These are phyloP conservation scores for Harlomillsia oculata DNA, from an alignment of 1,140 invertebrate genomes.

Conservation along the genomic window DNA sequence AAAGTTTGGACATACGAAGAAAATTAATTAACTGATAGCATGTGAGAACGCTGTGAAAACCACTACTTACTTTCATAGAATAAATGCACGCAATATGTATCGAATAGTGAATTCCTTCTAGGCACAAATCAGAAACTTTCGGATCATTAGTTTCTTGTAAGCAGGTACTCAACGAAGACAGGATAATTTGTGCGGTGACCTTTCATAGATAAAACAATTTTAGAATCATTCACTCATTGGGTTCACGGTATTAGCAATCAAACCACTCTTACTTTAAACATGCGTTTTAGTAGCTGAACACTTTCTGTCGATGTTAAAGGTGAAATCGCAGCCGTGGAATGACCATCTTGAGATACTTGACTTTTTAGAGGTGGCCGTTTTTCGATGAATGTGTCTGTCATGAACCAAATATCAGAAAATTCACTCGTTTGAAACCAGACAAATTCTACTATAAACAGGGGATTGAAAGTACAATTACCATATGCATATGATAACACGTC, in stretches of 20 bases:
- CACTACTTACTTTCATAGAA: slow-evolving; percentile 67
- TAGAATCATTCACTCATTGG: too few species aligned
- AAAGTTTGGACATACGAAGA: slow-evolving; percentile 1
- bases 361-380: too few species aligned
- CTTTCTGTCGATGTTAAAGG: too few species aligned
- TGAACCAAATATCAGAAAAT: slow-evolving; percentile 65
- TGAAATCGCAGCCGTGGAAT: neutral
- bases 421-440: slow-evolving; percentile 99
- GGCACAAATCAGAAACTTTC: slow-evolving; percentile 83
- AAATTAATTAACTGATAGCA: neutral
- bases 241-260: too few species aligned
- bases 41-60: neutral
- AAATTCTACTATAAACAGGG: too few species aligned
- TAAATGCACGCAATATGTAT: slow-evolving; percentile 98
- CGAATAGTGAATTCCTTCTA: slow-evolving; percentile 90
- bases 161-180: slow-evolving; percentile 96
- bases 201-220: too few species aligned
- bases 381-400: slow-evolving; percentile 51
- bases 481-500: slow-evolving; percentile 98
- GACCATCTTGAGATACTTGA: neutral
- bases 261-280: too few species aligned
- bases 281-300: too few species aligned
- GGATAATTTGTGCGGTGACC: too few species aligned
- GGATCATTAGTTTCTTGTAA: slow-evolving; percentile 95
- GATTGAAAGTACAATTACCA: slow-evolving; percentile 96